Conservation (phyloP, 2,888 invertebrate genomes). For the Adela reaumurella region DNA sequence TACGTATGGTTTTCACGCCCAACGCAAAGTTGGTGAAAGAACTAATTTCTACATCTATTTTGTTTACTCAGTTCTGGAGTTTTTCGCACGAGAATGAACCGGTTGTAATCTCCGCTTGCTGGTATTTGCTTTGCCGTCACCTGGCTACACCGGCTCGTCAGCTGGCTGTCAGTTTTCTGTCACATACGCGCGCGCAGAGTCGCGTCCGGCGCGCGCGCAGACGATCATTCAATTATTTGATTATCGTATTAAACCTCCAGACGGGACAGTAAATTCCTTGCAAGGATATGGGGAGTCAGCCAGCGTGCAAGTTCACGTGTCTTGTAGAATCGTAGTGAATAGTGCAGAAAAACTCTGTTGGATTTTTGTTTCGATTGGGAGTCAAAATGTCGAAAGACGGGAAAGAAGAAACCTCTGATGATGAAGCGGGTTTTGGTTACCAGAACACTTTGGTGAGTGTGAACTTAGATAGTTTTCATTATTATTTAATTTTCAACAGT, state of each 20-base stretch:
- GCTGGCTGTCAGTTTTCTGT: background rate
- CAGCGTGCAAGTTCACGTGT: background rate
- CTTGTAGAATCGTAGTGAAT: background rate
- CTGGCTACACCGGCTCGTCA: too few species aligned
- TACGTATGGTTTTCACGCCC: too few species aligned
- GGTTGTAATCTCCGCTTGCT: too few species aligned
- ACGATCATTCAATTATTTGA: background rate
- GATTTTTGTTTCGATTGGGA: background rate
- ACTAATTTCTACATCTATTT: too few species aligned
- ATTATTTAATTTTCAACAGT: too few species aligned
- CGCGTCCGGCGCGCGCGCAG: too few species aligned
- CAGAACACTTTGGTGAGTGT: slow-evolving; percentile 69
- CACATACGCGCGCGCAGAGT: background rate
- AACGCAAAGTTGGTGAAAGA: too few species aligned
- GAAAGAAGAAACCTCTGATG: slow-evolving; percentile 50
- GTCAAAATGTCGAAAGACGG: background rate
- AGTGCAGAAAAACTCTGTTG: too few species aligned
- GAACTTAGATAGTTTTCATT: too few species aligned
- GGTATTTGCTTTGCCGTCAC: too few species aligned
- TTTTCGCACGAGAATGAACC: too few species aligned
- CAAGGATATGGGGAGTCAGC: background rate
- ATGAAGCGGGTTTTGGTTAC: slow-evolving; percentile 66
- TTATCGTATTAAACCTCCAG: background rate
- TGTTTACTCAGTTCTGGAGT: too few species aligned
- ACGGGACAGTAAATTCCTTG: background rate